phyloP scores from a whole-genome alignment of 2,888 invertebrate genomes.

The Melieria picta region DNA sequence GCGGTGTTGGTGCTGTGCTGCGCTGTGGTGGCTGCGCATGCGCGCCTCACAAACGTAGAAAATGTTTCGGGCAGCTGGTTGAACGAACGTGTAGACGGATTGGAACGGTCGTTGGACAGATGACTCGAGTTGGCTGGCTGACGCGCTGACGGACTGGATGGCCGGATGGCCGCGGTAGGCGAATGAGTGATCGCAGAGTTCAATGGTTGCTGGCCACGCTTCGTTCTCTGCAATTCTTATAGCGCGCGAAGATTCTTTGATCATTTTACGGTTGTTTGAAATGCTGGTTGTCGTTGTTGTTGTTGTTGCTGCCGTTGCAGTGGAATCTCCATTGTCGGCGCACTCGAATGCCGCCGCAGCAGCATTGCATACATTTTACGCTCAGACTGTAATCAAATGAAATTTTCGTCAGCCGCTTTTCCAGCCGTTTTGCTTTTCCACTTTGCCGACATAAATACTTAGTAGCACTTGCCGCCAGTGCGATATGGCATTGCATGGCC shows the following conservation, averaged over 20 bases:
- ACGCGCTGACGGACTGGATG: background rate
- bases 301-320: slow-evolving; percentile 3
- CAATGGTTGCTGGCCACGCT: background rate
- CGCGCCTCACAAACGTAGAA: slow-evolving; percentile 30
- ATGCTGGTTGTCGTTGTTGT: background rate
- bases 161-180: background rate
- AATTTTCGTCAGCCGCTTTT: slow-evolving; percentile 16
- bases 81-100: background rate
- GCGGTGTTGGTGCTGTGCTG: too few species aligned
- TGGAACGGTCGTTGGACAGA: background rate
- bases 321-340: background rate
- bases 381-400: background rate
- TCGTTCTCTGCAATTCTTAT: slow-evolving; percentile 32
- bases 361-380: background rate
- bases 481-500: too few species aligned
- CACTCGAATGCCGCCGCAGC: background rate
- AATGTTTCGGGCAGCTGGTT: background rate
- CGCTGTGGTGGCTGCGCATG: slow-evolving; percentile 24
- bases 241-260: slow-evolving; percentile 65
- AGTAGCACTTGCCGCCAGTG: too few species aligned
- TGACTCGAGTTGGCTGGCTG: background rate
- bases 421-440: background rate
- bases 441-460: too few species aligned
- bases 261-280: slow-evolving; percentile 61
- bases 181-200: slow-evolving; percentile 22